Conservation (phyloP, 2,113 vertebrate genomes). For the Strix aluco region DNA sequence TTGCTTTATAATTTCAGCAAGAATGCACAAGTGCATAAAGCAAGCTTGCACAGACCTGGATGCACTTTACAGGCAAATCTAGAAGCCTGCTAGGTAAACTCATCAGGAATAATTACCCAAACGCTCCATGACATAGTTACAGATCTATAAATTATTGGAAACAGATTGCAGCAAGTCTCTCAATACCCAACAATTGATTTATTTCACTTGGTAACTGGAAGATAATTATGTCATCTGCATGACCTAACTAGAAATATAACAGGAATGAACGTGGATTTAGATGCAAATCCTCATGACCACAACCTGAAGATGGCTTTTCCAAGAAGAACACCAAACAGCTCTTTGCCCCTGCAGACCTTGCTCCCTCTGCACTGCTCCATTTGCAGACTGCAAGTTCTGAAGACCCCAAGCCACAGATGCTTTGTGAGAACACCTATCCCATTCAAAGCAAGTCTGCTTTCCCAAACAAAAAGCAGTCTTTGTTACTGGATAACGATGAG, state of each 20-base stretch:
- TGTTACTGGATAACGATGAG: not conserved
- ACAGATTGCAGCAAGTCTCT: not conserved
- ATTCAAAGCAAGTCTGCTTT: not conserved
- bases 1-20: not conserved
- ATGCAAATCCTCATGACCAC: not conserved
- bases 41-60: not conserved
- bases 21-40: not conserved
- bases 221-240: not conserved
- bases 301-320: constrained; percentile 10
- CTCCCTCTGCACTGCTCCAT: not conserved
- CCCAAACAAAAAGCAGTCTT: not conserved
- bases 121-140: not conserved
- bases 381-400: not conserved
- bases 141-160: not conserved
- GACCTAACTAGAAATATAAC: not conserved
- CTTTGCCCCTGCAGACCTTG: not conserved
- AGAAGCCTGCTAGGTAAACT: not conserved
- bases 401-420: not conserved
- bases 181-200: not conserved
- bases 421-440: not conserved
- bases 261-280: not conserved
- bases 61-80: not conserved
- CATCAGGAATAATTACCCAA: not conserved
- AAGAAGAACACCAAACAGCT: constrained; percentile 14
- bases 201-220: not conserved